Conservation (phyloP, 2,113 vertebrate genomes). For the Pseudonaja textilis region DNA sequence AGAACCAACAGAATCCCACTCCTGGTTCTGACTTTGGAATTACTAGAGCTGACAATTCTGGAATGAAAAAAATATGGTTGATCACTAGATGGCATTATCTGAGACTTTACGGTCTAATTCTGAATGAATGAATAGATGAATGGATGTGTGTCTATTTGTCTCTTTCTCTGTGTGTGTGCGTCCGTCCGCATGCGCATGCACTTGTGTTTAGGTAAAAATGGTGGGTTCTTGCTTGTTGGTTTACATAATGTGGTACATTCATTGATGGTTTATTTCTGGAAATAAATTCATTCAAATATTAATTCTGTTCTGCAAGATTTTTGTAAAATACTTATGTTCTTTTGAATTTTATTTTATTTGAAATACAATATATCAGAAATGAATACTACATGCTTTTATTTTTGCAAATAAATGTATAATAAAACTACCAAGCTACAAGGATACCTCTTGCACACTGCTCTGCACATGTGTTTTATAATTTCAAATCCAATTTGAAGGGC, state of each 20-base stretch:
- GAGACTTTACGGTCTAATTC: neutral
- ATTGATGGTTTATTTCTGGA: neutral
- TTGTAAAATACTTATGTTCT: neutral
- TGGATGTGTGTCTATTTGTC: neutral
- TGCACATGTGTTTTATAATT: neutral
- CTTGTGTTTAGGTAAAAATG: neutral
- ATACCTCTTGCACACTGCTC: neutral
- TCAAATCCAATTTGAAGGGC: neutral
- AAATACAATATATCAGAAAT: neutral
- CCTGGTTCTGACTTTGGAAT: neutral
- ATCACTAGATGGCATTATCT: neutral
- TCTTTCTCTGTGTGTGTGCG: too few species aligned
- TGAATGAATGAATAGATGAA: neutral
- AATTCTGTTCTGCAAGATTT: neutral
- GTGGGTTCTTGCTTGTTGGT: neutral
- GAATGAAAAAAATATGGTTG: neutral
- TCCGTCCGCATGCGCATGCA: rapidly evolving
- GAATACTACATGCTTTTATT: neutral
- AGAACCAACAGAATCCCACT: too few species aligned
- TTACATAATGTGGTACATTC: neutral
- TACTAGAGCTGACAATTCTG: neutral
- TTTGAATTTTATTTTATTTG: neutral
- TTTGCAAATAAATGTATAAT: neutral
- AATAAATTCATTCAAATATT: neutral
- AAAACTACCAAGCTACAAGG: neutral